A percentile compares a stretch with the other conserved stretches of the same genome.
Conservation (phyloP, 2,113 vertebrate genomes). For the Megatriorchis doriae region DNA sequence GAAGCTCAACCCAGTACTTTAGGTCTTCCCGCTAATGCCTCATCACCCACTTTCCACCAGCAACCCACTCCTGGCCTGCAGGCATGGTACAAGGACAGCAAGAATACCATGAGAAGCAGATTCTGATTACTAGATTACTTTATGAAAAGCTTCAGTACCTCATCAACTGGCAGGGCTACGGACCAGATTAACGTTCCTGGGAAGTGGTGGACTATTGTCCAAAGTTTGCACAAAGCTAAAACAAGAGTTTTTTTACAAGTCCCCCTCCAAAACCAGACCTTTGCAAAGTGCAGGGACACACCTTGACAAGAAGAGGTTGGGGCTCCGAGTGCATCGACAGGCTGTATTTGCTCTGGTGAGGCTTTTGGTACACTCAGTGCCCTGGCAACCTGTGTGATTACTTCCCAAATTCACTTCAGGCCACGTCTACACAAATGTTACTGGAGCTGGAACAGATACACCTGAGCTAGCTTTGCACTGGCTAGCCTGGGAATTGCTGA, state of each 20-base stretch:
- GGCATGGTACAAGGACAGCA: neutral
- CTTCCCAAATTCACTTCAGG: neutral
- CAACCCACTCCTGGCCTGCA: neutral
- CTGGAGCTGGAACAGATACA: neutral
- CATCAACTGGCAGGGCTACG: neutral
- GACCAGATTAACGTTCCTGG: neutral
- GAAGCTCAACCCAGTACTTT: neutral
- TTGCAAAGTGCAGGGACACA: neutral
- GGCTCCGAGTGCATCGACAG: neutral
- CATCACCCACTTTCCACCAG: neutral
- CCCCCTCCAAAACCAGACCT: neutral
- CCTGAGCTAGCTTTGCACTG: neutral
- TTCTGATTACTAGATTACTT: neutral
- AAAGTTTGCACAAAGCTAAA: neutral
- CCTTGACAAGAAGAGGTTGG: neutral
- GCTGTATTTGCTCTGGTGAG: neutral
- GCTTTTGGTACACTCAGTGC: neutral
- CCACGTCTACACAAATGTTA: neutral
- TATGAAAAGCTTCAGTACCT: neutral
- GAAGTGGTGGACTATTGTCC: neutral
- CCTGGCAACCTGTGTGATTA: neutral
- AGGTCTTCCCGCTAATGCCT: neutral
- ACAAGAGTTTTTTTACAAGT: neutral
- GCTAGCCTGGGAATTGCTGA: neutral
- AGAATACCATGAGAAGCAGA: neutral